Percentiles rank a stretch among this genome's conserved stretches.
Conservation (phyloP, 2,888 invertebrate genomes). For the Hetaerina titia region DNA sequence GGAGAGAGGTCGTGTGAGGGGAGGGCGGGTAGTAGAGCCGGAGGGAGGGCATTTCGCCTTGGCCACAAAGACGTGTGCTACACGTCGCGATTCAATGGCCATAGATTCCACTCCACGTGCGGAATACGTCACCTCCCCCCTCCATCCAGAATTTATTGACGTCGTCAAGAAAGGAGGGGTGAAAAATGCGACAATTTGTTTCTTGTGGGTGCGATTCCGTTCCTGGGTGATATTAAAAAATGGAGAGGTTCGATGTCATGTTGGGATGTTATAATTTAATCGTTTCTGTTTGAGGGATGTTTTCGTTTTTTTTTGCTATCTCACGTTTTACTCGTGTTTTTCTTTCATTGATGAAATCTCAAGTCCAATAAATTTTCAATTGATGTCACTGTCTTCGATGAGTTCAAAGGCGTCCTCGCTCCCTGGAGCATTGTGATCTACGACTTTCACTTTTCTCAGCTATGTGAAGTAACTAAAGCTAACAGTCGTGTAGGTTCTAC, state of each 20-base stretch:
- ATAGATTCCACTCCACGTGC: neutral
- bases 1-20: neutral
- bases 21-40: neutral
- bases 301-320: neutral
- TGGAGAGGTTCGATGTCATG: neutral
- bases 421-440: no score
- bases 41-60: no score
- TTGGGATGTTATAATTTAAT: no score
- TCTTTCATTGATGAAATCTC: no score
- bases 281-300: neutral
- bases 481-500: neutral
- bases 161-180: neutral
- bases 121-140: neutral
- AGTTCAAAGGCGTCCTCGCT: no score
- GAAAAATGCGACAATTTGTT: neutral
- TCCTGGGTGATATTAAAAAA: neutral
- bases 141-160: neutral
- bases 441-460: neutral
- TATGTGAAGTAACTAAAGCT: neutral
- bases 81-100: neutral
- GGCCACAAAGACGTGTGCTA: neutral
- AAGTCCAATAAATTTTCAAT: no score
- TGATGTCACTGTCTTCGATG: no score
- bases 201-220: neutral
- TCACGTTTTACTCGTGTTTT: neutral